Base-by-base conservation (phyloP, 1,140 invertebrate genomes). In the Conus betulinus region DNA sequence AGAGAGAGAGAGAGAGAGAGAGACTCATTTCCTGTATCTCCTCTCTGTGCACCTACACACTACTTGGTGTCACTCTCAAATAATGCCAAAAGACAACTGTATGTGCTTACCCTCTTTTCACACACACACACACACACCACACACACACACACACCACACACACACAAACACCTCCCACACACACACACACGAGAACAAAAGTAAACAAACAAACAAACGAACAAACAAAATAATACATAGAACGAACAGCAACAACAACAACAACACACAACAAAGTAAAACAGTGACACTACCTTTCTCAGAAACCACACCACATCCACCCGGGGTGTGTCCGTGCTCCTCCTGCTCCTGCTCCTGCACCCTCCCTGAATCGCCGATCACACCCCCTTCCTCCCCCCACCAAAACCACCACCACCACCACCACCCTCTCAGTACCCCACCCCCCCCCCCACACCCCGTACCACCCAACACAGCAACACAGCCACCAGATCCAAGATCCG, bases 271-370 rank as follows among this genome's bases (percentile, higher is more conserved):
- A 81, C 27, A 81, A n/a, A 81, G 25, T 8, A n/a, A 81, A 11
- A 81, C 78, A 81, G 10, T 39, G 6, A 81, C 78, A 81, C 27
- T 10, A 81, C 78, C 10, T 78, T 78, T 23, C 20, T 23, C 15
- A 39, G 39, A 39, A 81, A n/a, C 27, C 78, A 81, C 78, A 81
- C 39, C 78, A 81, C 78, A 81, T 27, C 27, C 78, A 81, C 57
- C 15, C 57, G 8, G 57, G 15, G 57, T 60, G 15, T 57, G 13
- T 57, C 6, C 6, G 6, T 57, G 6, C 55, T 57, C 55, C 57
- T 5, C 15, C 0, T 60, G 57, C 8, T 60, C 39, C 39, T 39
- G 39, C 39, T 39, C 39, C 39, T 39, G 39, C 39, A 39, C 39
- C 39, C 39, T 0, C 39, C 39, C 39, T 39, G 39, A 39, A 39